Conservation (phyloP, 1,140 invertebrate genomes). For the Alviniconcha marisindica region DNA sequence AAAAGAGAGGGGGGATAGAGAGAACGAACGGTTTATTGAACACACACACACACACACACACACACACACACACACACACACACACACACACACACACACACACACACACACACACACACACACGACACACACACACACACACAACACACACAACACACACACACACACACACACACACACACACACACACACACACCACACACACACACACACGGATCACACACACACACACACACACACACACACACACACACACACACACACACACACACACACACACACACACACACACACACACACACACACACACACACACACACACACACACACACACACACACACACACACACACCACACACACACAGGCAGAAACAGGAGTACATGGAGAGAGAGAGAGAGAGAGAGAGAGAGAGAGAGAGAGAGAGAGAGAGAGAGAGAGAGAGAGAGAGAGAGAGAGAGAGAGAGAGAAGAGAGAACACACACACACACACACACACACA, state of each 20-base stretch:
- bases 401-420: background rate
- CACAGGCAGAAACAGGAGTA: background rate
- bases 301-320: background rate
- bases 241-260: background rate
- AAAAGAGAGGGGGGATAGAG: no score
- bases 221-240: background rate
- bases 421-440: background rate
- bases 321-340: no score
- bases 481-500: background rate
- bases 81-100: slow-evolving; percentile 16
- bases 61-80: background rate
- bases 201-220: background rate
- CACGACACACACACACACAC: background rate
- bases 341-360: no score
- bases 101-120: background rate
- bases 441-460: background rate
- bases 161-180: no score
- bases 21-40: background rate
- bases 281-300: background rate
- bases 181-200: no score
- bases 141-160: background rate
- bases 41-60: background rate
- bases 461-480: background rate
- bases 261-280: background rate
- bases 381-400: slow-evolving; percentile 7